Percentiles rank a stretch among this genome's conserved stretches.
Conservation (phyloP, 1,140 invertebrate species). For the Cepaea nemoralis region DNA sequence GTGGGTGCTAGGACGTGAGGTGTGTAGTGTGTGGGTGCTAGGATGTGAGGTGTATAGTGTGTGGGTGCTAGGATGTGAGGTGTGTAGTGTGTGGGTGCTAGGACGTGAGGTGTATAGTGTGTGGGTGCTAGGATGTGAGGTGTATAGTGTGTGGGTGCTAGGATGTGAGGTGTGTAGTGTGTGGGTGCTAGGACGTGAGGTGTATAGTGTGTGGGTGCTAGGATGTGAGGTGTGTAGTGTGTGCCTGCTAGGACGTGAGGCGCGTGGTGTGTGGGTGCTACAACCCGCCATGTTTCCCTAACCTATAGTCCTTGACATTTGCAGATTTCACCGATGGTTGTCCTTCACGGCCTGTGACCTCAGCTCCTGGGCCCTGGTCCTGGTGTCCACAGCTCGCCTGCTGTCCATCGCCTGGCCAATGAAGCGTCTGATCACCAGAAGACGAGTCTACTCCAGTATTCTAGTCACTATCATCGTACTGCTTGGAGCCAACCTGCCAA, state of each 20-base stretch:
- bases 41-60: no score
- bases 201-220: no score
- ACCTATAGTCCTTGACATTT: not conserved
- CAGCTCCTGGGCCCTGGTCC: slow-evolving; percentile 29
- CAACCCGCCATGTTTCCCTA: not conserved
- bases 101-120: no score
- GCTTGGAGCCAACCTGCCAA: slow-evolving; percentile 19
- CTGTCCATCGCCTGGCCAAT: slow-evolving; percentile 29
- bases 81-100: no score
- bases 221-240: not conserved
- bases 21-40: no score
- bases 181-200: no score
- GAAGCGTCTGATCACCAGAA: slow-evolving; percentile 9
- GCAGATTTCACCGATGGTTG: slow-evolving; percentile 35
- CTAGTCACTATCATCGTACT: not conserved
- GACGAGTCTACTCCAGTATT: slow-evolving; percentile 11
- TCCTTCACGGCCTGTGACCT: slow-evolving; percentile 29
- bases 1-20: no score
- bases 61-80: no score
- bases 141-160: no score
- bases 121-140: no score
- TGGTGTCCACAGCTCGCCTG: slow-evolving; percentile 17
- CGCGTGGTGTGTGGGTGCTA: no score
- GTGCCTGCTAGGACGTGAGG: not conserved
- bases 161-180: no score